Conservation (phyloP, 2,113 vertebrate species). For the Lepisosteus osseus region DNA sequence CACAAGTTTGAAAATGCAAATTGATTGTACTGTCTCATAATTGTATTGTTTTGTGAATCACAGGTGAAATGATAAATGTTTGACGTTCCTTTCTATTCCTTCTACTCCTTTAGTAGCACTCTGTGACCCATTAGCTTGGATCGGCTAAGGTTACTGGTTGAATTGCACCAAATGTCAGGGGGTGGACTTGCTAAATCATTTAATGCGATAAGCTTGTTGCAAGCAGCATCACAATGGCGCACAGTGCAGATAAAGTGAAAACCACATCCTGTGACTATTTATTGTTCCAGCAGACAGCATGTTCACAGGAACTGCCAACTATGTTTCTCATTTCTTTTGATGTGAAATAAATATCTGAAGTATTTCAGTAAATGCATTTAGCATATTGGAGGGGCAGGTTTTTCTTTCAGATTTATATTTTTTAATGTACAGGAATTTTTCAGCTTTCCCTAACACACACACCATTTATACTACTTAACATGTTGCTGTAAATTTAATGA, state of each 20-base stretch:
- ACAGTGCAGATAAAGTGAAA: constrained; percentile 39
- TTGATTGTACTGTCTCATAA: no score
- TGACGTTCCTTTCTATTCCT: no score
- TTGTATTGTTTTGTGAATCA: no score
- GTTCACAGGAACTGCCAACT: constrained; percentile 11
- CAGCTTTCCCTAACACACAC: no score
- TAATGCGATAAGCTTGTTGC: constrained; percentile 42
- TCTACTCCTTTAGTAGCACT: no score
- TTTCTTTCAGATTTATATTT: no score
- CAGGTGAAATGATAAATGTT: no score
- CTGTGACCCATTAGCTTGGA: no score
- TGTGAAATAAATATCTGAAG: not conserved
- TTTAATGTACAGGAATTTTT: no score
- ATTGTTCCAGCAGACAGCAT: constrained; percentile 28
- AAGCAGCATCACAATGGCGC: constrained; percentile 34
- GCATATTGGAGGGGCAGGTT: not conserved
- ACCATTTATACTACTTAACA: no score
- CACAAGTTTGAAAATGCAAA: no score
- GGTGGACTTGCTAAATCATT: constrained; percentile 24
- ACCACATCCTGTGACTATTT: constrained; percentile 70
- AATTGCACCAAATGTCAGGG: not conserved
- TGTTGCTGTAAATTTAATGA: no score
- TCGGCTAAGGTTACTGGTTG: not conserved
- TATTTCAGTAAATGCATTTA: not conserved
- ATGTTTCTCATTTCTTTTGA: not conserved